Conservation (phyloP, 2,888 invertebrate species). For the Chloroclystis v-ata region DNA sequence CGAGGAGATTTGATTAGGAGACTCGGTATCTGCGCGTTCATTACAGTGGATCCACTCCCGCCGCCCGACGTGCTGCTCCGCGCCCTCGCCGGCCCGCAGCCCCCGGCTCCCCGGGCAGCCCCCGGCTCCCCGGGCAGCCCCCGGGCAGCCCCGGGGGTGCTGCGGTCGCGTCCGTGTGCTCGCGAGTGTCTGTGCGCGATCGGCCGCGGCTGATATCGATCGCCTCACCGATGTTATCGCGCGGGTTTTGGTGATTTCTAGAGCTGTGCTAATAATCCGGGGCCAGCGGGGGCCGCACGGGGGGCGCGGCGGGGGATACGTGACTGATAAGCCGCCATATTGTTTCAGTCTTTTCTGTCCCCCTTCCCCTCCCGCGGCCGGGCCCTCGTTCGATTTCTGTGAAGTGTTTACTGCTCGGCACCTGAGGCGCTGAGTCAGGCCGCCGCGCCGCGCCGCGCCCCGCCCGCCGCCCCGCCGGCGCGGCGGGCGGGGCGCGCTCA, state of each 20-base stretch:
- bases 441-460: constrained; percentile 1
- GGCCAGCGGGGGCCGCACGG: constrained; percentile 27
- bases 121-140: no score
- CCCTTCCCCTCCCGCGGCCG: constrained; percentile 13
- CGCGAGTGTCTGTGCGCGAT: background rate
- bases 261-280: constrained; percentile 63
- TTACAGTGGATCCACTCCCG: constrained; percentile 37
- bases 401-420: constrained; percentile 31
- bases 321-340: constrained; percentile 68
- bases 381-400: constrained; percentile 32
- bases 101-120: no score
- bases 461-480: no score
- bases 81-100: background rate
- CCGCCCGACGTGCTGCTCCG: constrained; percentile 15
- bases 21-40: constrained; percentile 54
- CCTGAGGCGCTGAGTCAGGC: constrained; percentile 27
- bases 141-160: no score
- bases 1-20: constrained; percentile 69
- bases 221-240: constrained; percentile 71
- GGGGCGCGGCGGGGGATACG: constrained; percentile 38
- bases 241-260: constrained; percentile 69
- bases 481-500: no score
- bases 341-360: constrained; percentile 49
- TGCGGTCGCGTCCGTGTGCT: background rate
- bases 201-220: constrained; percentile 61